phyloP scores from a whole-genome alignment of 2,888 invertebrate species.

The Myopa tessellatipennis region DNA sequence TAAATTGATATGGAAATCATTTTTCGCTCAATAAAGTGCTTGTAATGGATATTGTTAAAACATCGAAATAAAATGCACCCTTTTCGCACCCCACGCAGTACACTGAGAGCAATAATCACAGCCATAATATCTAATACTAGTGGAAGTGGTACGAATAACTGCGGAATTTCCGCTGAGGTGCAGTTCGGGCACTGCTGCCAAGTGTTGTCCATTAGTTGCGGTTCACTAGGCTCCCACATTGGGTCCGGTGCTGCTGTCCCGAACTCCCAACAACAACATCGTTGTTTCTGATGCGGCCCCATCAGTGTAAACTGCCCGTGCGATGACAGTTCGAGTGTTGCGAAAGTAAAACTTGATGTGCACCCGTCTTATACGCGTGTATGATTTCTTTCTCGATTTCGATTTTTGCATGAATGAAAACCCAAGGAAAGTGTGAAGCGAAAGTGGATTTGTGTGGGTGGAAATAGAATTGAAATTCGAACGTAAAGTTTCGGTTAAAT shows the following conservation, averaged over 20 bases:
- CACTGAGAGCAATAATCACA: conserved; percentile 6
- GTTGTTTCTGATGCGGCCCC: neutral
- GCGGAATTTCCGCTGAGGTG: conserved; percentile 10
- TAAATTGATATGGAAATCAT: conserved; percentile 43
- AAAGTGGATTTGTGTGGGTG: too few species aligned
- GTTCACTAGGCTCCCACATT: conserved; percentile 57
- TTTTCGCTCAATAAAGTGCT: conserved; percentile 39
- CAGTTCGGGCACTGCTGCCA: conserved; percentile 43
- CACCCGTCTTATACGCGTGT: neutral
- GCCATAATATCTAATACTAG: conserved; percentile 8
- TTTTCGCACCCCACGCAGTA: conserved; percentile 23
- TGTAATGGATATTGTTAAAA: conserved; percentile 51
- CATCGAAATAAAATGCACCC: conserved; percentile 29
- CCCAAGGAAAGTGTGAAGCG: conserved; percentile 26
- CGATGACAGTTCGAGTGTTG: neutral
- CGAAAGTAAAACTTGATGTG: neutral
- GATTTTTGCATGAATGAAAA: conserved; percentile 45
- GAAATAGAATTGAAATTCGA: too few species aligned
- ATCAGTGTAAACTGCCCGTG: neutral
- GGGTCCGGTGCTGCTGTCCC: neutral
- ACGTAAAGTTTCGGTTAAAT: too few species aligned
- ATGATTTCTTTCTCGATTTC: conserved; percentile 39
- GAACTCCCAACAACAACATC: neutral
- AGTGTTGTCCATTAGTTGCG: conserved; percentile 60
- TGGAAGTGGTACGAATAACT: neutral